Evolutionary conservation across 1,140 invertebrate genomes (phyloP).

Genomic region (Streblospio benedicti): DNA sequence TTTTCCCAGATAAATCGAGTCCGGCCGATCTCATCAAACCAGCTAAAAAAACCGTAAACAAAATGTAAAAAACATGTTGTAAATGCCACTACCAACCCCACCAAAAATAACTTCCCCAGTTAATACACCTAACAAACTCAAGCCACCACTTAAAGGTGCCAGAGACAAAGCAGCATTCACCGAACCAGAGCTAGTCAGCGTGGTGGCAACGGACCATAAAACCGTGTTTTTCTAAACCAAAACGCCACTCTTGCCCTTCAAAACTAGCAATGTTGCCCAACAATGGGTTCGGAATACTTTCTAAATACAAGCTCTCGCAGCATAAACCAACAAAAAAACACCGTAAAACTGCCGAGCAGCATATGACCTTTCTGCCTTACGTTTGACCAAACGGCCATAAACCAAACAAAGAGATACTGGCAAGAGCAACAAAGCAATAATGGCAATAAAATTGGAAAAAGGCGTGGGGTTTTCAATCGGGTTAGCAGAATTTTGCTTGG

Average conservation of each 20-base stretch:
- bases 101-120: neutral
- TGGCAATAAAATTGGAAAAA: neutral
- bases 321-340: neutral
- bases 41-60: neutral
- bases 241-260: neutral
- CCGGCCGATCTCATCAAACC: neutral
- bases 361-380: neutral
- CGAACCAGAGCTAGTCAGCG: neutral
- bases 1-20: neutral
- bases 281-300: neutral
- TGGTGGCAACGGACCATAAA: neutral
- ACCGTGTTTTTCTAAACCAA: neutral
- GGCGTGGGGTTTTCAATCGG: neutral
- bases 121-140: neutral
- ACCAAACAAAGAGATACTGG: neutral
- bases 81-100: neutral
- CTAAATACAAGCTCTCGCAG: too few species aligned
- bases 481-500: slow-evolving; percentile 11
- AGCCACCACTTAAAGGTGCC: neutral
- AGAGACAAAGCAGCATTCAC: neutral
- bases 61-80: neutral
- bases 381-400: neutral
- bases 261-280: too few species aligned
- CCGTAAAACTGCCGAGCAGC: neutral
- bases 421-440: neutral